These are phyloP conservation scores for Laspeyria flexula DNA, from an alignment of 2,888 invertebrate species.

Conservation along the genomic window DNA sequence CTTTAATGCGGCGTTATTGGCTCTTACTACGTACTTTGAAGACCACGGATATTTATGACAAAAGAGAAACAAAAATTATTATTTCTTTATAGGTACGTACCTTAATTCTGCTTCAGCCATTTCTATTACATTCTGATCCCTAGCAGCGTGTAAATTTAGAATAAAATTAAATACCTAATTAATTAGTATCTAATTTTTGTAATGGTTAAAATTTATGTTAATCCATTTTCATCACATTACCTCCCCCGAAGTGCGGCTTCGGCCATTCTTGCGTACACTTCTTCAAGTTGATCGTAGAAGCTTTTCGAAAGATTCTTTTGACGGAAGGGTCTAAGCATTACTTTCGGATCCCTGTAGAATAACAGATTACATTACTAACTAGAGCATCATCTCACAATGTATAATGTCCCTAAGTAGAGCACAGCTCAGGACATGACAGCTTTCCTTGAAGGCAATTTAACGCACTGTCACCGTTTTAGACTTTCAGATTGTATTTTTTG, in stretches of 20 bases:
- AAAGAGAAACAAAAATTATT: too few species aligned
- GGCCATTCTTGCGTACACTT: conserved; percentile 86
- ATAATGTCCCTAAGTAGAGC: too few species aligned
- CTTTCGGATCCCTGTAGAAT: conserved; percentile 64
- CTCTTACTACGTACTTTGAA: too few species aligned
- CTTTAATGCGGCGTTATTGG: too few species aligned
- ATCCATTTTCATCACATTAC: conserved; percentile 57
- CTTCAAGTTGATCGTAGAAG: conserved; percentile 83
- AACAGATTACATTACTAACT: not conserved
- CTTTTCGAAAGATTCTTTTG: conserved; percentile 87
- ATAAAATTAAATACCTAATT: not conserved
- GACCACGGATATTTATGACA: too few species aligned
- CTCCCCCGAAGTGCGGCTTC: conserved; percentile 85
- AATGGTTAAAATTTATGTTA: too few species aligned
- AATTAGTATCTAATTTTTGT: not conserved
- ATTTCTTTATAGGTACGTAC: too few species aligned
- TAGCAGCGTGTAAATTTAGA: conserved; percentile 65
- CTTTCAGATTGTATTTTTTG: too few species aligned
- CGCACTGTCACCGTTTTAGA: too few species aligned
- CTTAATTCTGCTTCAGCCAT: conserved; percentile 59
- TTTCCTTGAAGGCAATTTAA: too few species aligned
- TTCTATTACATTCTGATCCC: conserved; percentile 72
- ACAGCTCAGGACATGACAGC: too few species aligned
- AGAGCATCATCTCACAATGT: too few species aligned
- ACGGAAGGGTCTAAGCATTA: conserved; percentile 86